phyloP scores from a whole-genome alignment of 2,888 invertebrate genomes.

The Aproaerema taeniolella region DNA sequence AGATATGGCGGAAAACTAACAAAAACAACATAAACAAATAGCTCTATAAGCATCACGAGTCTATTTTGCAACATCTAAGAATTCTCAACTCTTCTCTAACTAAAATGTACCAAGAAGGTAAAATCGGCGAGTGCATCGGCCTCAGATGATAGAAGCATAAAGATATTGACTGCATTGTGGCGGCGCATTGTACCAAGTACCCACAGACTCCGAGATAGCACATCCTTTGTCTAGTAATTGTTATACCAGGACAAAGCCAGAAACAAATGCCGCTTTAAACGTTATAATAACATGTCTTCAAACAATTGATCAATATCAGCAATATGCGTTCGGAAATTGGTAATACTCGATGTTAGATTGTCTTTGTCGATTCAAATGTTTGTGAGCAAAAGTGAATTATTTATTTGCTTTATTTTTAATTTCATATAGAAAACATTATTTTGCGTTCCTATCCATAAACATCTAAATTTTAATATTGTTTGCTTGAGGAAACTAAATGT shows the following conservation, averaged over 20 bases:
- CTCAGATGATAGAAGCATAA: slow-evolving; percentile 59
- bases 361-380: slow-evolving; percentile 27
- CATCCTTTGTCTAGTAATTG: slow-evolving; percentile 65
- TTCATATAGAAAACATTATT: neutral
- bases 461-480: too few species aligned
- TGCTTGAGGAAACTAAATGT: too few species aligned
- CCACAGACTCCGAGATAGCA: slow-evolving; percentile 51
- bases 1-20: too few species aligned
- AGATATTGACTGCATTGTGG: slow-evolving; percentile 72
- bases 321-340: slow-evolving; percentile 71
- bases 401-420: slow-evolving; percentile 2
- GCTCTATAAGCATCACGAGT: too few species aligned
- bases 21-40: too few species aligned
- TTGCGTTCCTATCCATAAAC: too few species aligned
- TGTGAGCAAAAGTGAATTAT: neutral
- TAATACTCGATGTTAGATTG: slow-evolving; percentile 50
- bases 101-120: slow-evolving; percentile 47
- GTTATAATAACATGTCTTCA: slow-evolving; percentile 70
- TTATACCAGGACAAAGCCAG: slow-evolving; percentile 66
- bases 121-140: slow-evolving; percentile 65
- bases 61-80: too few species aligned
- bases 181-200: slow-evolving; percentile 52
- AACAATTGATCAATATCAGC: slow-evolving; percentile 62
- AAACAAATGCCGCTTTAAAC: slow-evolving; percentile 71
- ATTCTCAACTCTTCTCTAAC: slow-evolving; percentile 25